phyloP scores from a whole-genome alignment of 2,797 vertebrate genomes.

The Phalloptychus januarius region DNA sequence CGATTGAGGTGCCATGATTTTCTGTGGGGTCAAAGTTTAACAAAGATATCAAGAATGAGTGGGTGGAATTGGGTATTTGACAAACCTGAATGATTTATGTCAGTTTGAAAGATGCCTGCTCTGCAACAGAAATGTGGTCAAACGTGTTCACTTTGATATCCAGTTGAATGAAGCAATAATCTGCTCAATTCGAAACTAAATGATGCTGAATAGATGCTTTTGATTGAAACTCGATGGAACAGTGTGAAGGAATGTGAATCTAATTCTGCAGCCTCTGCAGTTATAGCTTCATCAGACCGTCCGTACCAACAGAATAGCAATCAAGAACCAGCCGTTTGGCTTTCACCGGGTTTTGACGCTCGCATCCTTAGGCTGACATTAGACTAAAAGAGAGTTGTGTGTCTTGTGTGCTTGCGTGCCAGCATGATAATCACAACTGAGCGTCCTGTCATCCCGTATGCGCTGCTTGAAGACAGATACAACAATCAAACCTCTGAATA shows the following conservation, averaged over 20 bases:
- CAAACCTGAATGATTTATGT: neutral
- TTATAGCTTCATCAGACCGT: neutral
- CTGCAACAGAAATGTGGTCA: neutral
- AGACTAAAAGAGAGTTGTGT: neutral
- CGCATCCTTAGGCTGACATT: neutral
- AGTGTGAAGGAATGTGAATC: neutral
- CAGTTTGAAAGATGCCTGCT: neutral
- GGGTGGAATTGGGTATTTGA: neutral
- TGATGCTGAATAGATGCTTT: neutral
- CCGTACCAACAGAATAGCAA: neutral
- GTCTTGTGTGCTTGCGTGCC: neutral
- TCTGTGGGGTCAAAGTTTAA: neutral
- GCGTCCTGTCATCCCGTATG: neutral
- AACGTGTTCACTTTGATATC: neutral
- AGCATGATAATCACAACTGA: neutral
- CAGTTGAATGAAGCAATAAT: neutral
- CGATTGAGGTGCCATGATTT: neutral
- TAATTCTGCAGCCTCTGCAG: neutral
- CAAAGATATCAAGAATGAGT: neutral
- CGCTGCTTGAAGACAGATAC: conserved; percentile 2
- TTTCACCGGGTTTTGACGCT: neutral
- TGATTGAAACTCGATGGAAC: neutral
- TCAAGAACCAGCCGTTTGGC: neutral
- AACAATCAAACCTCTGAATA: conserved; percentile 5
- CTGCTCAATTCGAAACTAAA: neutral